Evolutionary conservation across 2,113 vertebrate genomes (phyloP).

Genomic region (Tauraco erythrolophus): DNA sequence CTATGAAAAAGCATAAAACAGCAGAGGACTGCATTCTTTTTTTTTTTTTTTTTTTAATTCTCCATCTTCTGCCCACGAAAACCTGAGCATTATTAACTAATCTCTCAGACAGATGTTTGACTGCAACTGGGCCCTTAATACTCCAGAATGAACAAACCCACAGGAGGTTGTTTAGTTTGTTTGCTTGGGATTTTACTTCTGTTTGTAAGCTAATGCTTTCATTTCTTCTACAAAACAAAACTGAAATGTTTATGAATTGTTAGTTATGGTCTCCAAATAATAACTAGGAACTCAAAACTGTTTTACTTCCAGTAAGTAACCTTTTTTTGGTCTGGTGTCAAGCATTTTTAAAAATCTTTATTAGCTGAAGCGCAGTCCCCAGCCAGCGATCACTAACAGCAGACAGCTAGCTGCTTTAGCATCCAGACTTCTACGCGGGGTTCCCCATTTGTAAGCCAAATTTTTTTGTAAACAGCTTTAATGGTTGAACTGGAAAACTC

Average conservation of each 20-base stretch:
- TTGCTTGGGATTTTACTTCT: neutral
- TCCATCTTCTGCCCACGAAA: neutral
- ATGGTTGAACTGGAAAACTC: neutral
- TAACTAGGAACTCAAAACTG: neutral
- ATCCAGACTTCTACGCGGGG: neutral
- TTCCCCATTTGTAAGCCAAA: neutral
- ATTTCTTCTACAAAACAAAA: neutral
- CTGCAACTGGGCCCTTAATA: neutral
- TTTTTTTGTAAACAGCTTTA: neutral
- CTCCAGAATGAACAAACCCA: neutral
- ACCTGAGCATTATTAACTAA: neutral
- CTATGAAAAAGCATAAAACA: neutral
- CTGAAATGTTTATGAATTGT: neutral
- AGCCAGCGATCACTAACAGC: neutral
- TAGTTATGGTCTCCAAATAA: neutral
- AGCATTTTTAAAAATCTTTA: neutral
- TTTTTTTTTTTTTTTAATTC: fast-evolving
- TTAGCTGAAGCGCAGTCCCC: neutral
- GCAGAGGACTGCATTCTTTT: neutral
- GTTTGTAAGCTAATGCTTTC: neutral
- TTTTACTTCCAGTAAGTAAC: neutral
- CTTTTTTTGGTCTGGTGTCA: neutral
- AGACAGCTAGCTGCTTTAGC: neutral
- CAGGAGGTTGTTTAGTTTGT: neutral
- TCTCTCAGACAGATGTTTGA: neutral